Conservation (phyloP, 2,888 invertebrate genomes). For the Eremobia ochroleuca region DNA sequence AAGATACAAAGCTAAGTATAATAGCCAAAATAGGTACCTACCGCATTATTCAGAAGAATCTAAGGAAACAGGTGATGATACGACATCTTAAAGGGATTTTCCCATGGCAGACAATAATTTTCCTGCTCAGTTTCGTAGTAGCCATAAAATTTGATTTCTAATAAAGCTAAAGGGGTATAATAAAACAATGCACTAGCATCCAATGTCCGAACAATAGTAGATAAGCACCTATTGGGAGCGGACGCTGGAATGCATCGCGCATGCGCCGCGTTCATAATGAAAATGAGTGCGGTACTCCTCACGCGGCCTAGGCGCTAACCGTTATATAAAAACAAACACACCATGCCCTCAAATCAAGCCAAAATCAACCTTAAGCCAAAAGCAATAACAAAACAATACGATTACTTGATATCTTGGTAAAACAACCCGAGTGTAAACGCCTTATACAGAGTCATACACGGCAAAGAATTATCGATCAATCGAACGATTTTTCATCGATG, state of each 20-base stretch:
- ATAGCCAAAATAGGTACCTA: neutral
- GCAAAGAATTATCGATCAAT: slow-evolving; percentile 53
- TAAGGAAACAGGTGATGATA: neutral
- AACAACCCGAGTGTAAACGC: slow-evolving; percentile 47
- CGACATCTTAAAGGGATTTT: slow-evolving; percentile 5
- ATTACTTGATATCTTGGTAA: slow-evolving; percentile 33
- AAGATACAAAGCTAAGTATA: neutral
- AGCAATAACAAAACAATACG: slow-evolving; percentile 5
- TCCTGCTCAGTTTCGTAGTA: slow-evolving; percentile 6
- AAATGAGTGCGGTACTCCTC: slow-evolving; percentile 81
- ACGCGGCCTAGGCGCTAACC: slow-evolving; percentile 77
- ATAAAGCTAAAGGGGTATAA: slow-evolving; percentile 66
- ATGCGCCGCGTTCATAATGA: slow-evolving; percentile 79
- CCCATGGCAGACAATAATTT: neutral
- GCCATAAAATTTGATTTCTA: slow-evolving; percentile 7
- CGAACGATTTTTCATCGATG: slow-evolving; percentile 57
- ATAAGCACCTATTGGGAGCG: slow-evolving; percentile 57
- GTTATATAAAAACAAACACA: slow-evolving; percentile 73
- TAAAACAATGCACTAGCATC: slow-evolving; percentile 68
- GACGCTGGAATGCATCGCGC: slow-evolving; percentile 81
- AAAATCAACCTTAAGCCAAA: slow-evolving; percentile 48
- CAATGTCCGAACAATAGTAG: slow-evolving; percentile 62
- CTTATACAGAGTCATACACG: slow-evolving; percentile 39
- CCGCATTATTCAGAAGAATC: neutral
- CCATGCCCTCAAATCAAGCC: slow-evolving; percentile 31